These are phyloP conservation scores for Craseonycteris thonglongyai DNA, from an alignment of 2,113 vertebrate species.

Conservation along the genomic window DNA sequence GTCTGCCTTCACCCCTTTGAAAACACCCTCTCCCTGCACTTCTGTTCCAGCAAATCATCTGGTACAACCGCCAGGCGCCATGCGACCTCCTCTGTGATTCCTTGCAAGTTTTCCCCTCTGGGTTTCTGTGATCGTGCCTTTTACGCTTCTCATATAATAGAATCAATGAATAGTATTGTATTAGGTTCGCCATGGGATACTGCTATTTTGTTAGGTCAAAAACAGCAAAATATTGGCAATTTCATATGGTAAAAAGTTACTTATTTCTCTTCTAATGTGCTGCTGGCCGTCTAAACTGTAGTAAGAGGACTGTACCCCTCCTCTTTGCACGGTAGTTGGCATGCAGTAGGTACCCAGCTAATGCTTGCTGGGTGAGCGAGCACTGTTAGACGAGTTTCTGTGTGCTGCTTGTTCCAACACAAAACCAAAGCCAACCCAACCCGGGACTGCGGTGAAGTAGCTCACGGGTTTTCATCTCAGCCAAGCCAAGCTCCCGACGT, in stretches of 20 bases:
- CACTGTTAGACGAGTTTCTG: background rate
- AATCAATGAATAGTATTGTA: background rate
- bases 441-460: background rate
- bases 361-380: background rate
- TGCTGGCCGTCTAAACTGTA: background rate
- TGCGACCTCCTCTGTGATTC: background rate
- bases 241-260: background rate
- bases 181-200: background rate
- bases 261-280: background rate
- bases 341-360: fast-evolving
- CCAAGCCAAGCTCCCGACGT: background rate
- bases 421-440: background rate
- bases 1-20: background rate
- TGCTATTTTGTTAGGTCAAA: background rate
- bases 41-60: background rate
- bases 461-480: background rate
- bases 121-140: background rate
- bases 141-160: background rate
- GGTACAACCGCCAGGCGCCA: background rate
- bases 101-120: background rate
- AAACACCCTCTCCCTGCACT: background rate
- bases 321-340: background rate
- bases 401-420: background rate
- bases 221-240: background rate
- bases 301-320: background rate